Evolutionary conservation across 2,888 invertebrate genomes (phyloP), one percentile per base, ranked within the genome.

Genomic region (Caenorhabditis panamensis): DNA sequence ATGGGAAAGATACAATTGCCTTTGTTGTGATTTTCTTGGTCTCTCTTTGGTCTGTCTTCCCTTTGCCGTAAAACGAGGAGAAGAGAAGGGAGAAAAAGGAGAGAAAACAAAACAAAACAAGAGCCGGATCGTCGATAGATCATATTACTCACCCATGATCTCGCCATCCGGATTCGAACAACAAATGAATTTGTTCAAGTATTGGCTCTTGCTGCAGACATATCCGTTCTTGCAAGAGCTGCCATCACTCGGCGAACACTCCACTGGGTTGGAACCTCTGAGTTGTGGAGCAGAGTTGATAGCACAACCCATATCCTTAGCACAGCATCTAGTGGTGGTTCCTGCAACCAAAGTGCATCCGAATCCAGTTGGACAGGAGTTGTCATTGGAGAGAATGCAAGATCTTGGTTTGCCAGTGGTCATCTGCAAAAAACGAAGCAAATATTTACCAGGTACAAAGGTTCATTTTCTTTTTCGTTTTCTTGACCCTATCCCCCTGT

Each of bases 201-300:
- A 86, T 44, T 88, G 82, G n/a, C 87, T 87, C 41, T 84, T 86
- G 26, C 85, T 84, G 75, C 90, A 90, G 11, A 88, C 83, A 69
- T 89, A 90, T 9, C 90, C 90, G 22, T 77, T 73, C 28, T 89
- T 88, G 72, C 90, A 90, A 11, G 87, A 73, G 20, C 87, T 87
- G 31, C 75, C 75, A 63, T 75, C 85, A 18, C 80, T 83, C 47
- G 87, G 83, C 20, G 85, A 84, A 77, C 90, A 90, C 73, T 88
- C 88, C 2, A 89, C 86, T 20, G 85, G 84, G 22, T 86, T 88
- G 41, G 72, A 79, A 16, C 89, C 86, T 49, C 87, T 82, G 16
- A 90, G 78, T 61, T 85, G 88, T 22, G 89, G 89, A 18, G 90
- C 90, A 9, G 89, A 87, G 73, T 90, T 90, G 77, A 85, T 84